Evolutionary conservation across 2,113 vertebrate species (phyloP), one percentile per base, ranked within the genome.

Genomic region (Anarrhichthys ocellatus): DNA sequence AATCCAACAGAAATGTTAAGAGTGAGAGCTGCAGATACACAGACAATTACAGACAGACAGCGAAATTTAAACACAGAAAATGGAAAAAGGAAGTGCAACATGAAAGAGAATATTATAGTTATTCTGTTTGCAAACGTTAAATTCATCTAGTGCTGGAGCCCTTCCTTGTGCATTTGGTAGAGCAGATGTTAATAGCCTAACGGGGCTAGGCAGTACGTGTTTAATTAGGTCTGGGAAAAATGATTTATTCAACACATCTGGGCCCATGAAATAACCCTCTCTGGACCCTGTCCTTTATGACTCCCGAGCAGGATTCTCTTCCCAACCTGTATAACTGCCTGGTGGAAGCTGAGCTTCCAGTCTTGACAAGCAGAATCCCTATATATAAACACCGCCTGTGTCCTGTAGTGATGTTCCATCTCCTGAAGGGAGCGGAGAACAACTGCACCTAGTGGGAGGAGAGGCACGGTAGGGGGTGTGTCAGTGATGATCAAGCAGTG

Each of bases 101-200:
- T 77, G 54, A 89, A 84, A 61, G 63, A 73, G 54, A 83, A 87
- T 14, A 32, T 62, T 80, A 82, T 71, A 66, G 82, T 81, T 81
- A 72, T 80, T 77, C 78, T 40, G 58, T 70, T 80, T 82, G 84
- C 74, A 80, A 59, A 74, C n/a, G 15, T 76, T 87, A 74, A 83
- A 87, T 65, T 65, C 54, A 72, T 48, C 74, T n/a, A 29, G n/a
- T 22, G 71, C 86, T 88, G 83, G 76, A 90, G 80, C 73, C 72
- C 81, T 79, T 91, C 76, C 85, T 80, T 32, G 80, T 88, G 89
- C 74, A 84, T 91, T 91, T 75, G 83, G 67, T 62, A 17, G 78
- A 94, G 93, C 92, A 93, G 92, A 94, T 92, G 93, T 92, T 92
- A 93, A 93, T 91, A 86, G 76, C 89, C 83, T 89, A 86, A 92